These are phyloP conservation scores for Kryptolebias ocellatus DNA, from an alignment of 2,797 vertebrate genomes.

Conservation along the genomic window DNA sequence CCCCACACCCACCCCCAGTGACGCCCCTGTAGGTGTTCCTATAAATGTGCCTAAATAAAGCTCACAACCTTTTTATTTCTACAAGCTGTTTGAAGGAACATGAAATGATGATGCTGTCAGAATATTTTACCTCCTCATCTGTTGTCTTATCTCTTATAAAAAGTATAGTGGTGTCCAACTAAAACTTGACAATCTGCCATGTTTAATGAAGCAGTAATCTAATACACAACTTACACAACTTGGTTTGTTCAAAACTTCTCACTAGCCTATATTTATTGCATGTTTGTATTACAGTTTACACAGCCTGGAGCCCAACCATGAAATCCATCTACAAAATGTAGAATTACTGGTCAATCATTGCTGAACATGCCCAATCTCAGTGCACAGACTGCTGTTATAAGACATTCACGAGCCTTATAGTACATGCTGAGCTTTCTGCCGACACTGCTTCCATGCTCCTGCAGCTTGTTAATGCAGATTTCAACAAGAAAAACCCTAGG, in stretches of 20 bases:
- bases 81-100: background rate
- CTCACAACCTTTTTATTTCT: background rate
- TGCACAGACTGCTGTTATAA: constrained; percentile 39
- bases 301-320: constrained; percentile 43
- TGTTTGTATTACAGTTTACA: constrained; percentile 56
- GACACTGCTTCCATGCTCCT: constrained; percentile 53
- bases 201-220: constrained; percentile 62
- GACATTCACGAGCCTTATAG: constrained; percentile 48
- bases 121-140: background rate
- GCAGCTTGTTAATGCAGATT: constrained; percentile 61
- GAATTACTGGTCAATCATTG: constrained; percentile 67
- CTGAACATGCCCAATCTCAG: constrained; percentile 40
- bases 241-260: constrained; percentile 61
- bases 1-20: no score
- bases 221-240: constrained; percentile 24
- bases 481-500: constrained; percentile 47
- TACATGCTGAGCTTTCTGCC: constrained; percentile 44
- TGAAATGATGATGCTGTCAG: background rate
- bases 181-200: constrained; percentile 45
- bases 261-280: constrained; percentile 40
- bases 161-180: constrained; percentile 24
- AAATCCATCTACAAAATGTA: constrained; percentile 58
- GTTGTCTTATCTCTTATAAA: constrained; percentile 29
- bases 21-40: no score
- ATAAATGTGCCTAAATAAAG: no score